phyloP scores from a whole-genome alignment of 2,888 invertebrate species.

The Scrobipalpa atriplicella region DNA sequence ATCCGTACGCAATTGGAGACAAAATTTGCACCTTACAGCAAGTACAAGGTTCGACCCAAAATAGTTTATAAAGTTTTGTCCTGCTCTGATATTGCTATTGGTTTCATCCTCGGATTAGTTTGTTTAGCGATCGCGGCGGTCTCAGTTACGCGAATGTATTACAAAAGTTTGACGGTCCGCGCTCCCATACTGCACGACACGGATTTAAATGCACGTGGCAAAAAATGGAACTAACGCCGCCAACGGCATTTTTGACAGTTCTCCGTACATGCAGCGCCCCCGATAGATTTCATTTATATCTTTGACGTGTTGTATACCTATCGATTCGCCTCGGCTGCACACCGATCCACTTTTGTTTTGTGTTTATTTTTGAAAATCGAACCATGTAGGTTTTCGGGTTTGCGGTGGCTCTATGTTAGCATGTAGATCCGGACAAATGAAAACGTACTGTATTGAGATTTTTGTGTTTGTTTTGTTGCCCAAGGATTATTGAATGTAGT shows the following conservation, averaged over 20 bases:
- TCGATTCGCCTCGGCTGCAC: slow-evolving; percentile 70
- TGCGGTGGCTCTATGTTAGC: slow-evolving; percentile 68
- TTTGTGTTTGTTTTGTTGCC: slow-evolving; percentile 33
- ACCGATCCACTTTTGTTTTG: slow-evolving; percentile 57
- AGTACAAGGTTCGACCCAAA: background rate
- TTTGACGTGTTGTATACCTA: slow-evolving; percentile 39
- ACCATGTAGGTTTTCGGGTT: slow-evolving; percentile 78
- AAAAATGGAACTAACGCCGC: too few relatives aligned
- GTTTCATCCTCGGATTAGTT: background rate
- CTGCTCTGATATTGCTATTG: background rate
- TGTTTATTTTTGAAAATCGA: slow-evolving; percentile 70
- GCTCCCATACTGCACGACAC: slow-evolving; percentile 41
- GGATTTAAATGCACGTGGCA: too few relatives aligned
- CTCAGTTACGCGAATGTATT: slow-evolving; percentile 47
- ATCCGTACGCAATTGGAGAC: background rate
- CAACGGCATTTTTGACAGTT: too few relatives aligned
- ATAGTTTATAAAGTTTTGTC: background rate
- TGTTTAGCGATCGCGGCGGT: slow-evolving; percentile 20
- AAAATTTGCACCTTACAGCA: background rate
- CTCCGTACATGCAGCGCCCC: too few relatives aligned
- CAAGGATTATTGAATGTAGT: background rate
- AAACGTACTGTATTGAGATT: slow-evolving; percentile 48
- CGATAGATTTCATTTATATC: too few relatives aligned
- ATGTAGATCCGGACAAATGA: slow-evolving; percentile 59
- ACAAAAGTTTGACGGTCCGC: slow-evolving; percentile 73